Conservation (phyloP, 2,888 invertebrate genomes). For the Troides helena region DNA sequence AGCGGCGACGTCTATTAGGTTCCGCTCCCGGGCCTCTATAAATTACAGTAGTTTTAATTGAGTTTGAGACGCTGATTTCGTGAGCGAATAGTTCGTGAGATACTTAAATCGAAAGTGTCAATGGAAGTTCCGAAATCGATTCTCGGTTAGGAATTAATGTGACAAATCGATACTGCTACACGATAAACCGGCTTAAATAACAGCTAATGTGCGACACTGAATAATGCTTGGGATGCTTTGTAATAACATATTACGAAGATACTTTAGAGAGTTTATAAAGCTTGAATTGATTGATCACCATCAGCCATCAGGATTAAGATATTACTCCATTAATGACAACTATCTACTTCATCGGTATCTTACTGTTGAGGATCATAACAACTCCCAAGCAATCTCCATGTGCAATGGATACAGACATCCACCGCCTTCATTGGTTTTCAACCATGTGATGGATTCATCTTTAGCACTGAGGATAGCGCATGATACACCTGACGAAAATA, state of each 20-base stretch:
- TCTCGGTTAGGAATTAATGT: constrained; percentile 8
- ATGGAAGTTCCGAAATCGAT: background rate
- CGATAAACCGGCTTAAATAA: background rate
- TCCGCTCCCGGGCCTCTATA: constrained; percentile 44
- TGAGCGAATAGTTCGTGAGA: constrained; percentile 46
- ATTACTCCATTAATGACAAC: too few species aligned
- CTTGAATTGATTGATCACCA: background rate
- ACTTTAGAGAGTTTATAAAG: background rate
- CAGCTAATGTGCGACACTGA: constrained; percentile 1
- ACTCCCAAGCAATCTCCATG: too few species aligned
- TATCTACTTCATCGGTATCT: too few species aligned
- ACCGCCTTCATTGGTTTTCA: too few species aligned
- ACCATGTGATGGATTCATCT: too few species aligned
- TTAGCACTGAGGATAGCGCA: too few species aligned
- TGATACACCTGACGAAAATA: too few species aligned
- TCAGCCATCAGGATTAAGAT: background rate
- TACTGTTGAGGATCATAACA: too few species aligned
- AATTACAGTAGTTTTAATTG: constrained; percentile 65
- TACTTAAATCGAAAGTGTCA: constrained; percentile 18
- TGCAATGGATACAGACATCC: too few species aligned
- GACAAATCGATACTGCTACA: constrained; percentile 1
- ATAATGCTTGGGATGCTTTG: background rate
- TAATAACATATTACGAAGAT: background rate
- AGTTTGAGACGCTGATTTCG: constrained; percentile 48
- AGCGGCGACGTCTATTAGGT: constrained; percentile 33